These are phyloP conservation scores for Thermophis baileyi DNA, from an alignment of 2,113 vertebrate species.

Conservation along the genomic window DNA sequence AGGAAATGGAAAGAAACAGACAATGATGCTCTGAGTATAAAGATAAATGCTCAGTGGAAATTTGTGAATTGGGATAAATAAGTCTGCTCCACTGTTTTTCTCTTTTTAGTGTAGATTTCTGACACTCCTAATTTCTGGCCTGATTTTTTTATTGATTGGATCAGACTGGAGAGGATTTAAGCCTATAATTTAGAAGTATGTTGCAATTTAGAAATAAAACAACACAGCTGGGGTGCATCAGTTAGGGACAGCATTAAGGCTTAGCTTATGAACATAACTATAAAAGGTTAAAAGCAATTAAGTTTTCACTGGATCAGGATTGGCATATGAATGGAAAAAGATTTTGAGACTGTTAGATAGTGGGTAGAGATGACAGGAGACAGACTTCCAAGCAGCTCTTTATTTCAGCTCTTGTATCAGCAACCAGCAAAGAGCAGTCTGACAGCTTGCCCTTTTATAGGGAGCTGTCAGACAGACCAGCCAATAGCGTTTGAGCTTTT, in stretches of 20 bases:
- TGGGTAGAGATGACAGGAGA: no score
- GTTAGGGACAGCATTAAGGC: neutral
- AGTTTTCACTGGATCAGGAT: neutral
- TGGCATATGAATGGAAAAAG: neutral
- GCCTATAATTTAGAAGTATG: neutral
- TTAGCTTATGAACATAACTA: neutral
- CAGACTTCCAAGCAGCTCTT: no score
- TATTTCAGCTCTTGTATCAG: no score
- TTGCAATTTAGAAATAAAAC: neutral
- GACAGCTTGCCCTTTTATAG: no score
- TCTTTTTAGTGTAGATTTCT: neutral
- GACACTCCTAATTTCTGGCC: neutral
- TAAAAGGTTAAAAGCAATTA: neutral
- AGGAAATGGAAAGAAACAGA: neutral
- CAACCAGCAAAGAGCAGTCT: no score
- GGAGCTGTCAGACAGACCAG: no score
- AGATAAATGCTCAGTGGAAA: neutral
- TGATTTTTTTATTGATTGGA: neutral
- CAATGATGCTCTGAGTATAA: neutral
- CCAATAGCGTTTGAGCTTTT: no score
- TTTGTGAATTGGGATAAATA: neutral
- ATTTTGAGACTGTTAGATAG: no score
- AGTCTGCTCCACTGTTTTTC: neutral
- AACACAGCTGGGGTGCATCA: neutral
- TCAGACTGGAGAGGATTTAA: neutral